Evolutionary conservation across 2,113 vertebrate genomes (phyloP), one percentile per base, ranked within the genome.

Genomic region (Taxidea taxus): DNA sequence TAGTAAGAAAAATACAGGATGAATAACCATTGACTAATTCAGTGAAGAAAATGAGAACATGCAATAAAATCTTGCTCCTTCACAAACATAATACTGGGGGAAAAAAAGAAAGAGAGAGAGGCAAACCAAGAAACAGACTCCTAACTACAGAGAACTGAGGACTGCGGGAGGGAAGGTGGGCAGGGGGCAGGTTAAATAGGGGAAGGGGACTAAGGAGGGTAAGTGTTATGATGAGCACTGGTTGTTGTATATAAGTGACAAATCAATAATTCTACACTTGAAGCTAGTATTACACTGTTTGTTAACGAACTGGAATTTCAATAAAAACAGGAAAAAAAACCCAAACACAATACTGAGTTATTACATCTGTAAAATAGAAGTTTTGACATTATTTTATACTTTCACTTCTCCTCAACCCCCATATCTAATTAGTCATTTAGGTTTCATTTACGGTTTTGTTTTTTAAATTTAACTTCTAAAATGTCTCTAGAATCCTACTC

Each of bases 1-100:
- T 78, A 88, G 51, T 80, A 91, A 87, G 78, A 75, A 95, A 93
- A 29, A 94, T 56, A 95, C 21, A 74, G n/a, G 56, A 89, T 60
- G 87, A 68, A 6, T 68, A 72, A 92, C 51, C 83, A 56, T 3
- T 13, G 10, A 10, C 27, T 23, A 68, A 49, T 83, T 15, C 7
- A 11, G 42, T 37, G 27, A 89, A 92, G 37, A 42, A 74, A 82
- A 70, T 90, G 39, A 81, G 11, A 90, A 87, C 34, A 70, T 2
- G 4, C 10, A 86, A 11, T 15, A 86, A 31, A 88, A 68, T 77
- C 49, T 75, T 88, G 20, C 9, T 93, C 31, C 47, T 86, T 70
- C 12, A 96, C 29, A 74, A 56, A 82, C 20, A 49, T 58, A 78
- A 42, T 49, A 64, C 29, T 44, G 47, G 66, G 23, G 3, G 3